Base-by-base conservation (phyloP, 2,888 invertebrate genomes). In the Caradrina kadenii region DNA sequence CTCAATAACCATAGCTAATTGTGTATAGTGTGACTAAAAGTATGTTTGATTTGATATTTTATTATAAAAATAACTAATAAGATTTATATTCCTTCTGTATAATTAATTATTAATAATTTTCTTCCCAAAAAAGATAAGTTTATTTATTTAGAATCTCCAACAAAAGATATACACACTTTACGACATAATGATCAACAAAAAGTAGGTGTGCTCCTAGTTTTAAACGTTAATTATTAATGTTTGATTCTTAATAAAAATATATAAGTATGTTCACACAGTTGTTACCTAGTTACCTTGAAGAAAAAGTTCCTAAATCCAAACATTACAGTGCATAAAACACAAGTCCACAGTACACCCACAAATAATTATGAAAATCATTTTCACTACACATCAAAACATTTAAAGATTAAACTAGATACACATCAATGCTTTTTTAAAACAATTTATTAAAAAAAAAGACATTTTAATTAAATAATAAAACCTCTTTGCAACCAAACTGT, bases 241-340 rank as follows among this genome's bases (percentile, higher is more conserved):
- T 39, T 13, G 22, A 8, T 22, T 22, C 0, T 39, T 7, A 39
- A 62, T 45, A 8, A 49, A 49, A 10, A 48, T n/a, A 13, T n/a
- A n/a, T n/a, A 11, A 17, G 45, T 39, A 21, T 19, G 8, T 59
- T 21, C 45, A 76, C 61, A 58, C 49, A 53, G 17, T 63, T 53
- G 64, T 69, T 75, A 79, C 79, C 68, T 68, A 75, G 65, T 60
- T 88, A 93, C 92, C 93, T 92, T 93, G 73, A 91, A 89, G 75
- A 92, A 86, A 77, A 93, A 85, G 79, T 87, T 90, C 83, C 85
- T 91, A 89, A 93, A 90, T 69, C 88, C 89, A 88, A 90, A 89
- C 93, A 93, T 93, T 84, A 90, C 91, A 88, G 76, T 76, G 76
- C 79, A 84, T 77, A 79, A 84, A 77, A 74, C 79, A 73, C 62